Percentiles rank a stretch among this genome's conserved stretches.
Conservation (phyloP, 2,113 vertebrate genomes). For the Bambusicola thoracicus region DNA sequence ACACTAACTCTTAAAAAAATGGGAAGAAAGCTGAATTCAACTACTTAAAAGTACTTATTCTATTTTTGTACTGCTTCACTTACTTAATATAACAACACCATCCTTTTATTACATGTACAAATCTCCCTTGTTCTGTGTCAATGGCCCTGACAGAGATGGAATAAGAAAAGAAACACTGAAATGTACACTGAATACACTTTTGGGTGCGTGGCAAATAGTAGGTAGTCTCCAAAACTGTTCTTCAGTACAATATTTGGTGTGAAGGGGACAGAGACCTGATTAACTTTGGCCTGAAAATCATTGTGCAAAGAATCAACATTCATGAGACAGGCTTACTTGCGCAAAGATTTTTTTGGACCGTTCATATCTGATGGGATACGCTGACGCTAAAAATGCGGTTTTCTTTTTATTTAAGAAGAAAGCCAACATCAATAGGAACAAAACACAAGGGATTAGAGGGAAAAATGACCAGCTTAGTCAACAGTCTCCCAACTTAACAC, state of each 20-base stretch:
- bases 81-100: background rate
- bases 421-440: background rate
- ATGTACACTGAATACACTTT: background rate
- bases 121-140: background rate
- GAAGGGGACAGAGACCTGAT: background rate
- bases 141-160: background rate
- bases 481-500: background rate
- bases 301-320: background rate
- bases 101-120: background rate
- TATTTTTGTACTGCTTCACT: background rate
- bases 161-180: background rate
- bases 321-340: background rate
- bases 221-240: background rate
- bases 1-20: background rate
- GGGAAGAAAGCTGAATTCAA: background rate
- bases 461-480: background rate
- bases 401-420: background rate
- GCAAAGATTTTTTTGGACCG: background rate
- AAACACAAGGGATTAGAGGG: background rate
- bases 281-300: background rate
- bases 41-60: background rate
- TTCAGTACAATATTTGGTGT: background rate
- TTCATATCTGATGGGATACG: background rate
- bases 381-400: background rate
- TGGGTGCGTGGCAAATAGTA: background rate